Conservation (phyloP, 2,113 vertebrate species). For the Oncorhynchus nerka region DNA sequence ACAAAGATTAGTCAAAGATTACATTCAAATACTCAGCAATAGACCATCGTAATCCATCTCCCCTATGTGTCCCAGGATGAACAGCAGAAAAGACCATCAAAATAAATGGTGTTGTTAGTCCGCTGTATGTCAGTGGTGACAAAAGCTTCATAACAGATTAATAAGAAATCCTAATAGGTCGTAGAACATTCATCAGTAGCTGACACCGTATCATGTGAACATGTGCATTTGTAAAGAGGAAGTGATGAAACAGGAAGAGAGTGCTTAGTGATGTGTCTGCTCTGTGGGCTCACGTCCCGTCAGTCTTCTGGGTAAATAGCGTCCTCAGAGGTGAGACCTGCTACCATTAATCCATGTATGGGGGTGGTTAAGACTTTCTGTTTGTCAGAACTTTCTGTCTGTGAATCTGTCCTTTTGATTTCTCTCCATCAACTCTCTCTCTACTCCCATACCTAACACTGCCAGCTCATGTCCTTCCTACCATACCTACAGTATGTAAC, state of each 20-base stretch:
- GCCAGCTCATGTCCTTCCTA: no score
- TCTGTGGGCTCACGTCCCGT: conserved; percentile 58
- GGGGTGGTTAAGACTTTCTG: conserved; percentile 63
- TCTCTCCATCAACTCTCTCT: no score
- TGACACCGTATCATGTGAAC: conserved; percentile 49
- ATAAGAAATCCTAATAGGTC: conserved; percentile 11
- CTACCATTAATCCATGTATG: conserved; percentile 52
- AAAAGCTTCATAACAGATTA: neutral
- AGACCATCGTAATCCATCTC: no score
- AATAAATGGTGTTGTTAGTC: neutral
- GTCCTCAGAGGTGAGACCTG: conserved; percentile 43
- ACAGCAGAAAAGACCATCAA: neutral
- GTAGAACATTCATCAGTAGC: conserved; percentile 30
- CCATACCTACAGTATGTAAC: no score
- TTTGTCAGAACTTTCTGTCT: conserved; percentile 12
- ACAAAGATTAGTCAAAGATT: neutral
- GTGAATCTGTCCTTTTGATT: no score
- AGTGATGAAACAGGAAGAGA: conserved; percentile 52
- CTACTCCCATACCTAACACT: no score
- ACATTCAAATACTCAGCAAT: neutral
- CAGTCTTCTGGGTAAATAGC: conserved; percentile 60
- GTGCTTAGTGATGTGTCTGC: conserved; percentile 4
- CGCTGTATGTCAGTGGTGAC: neutral
- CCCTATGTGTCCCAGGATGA: neutral
- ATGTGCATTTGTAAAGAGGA: conserved; percentile 70